Evolutionary conservation across 2,888 invertebrate genomes (phyloP).

Genomic region (Ennomos erosarius): DNA sequence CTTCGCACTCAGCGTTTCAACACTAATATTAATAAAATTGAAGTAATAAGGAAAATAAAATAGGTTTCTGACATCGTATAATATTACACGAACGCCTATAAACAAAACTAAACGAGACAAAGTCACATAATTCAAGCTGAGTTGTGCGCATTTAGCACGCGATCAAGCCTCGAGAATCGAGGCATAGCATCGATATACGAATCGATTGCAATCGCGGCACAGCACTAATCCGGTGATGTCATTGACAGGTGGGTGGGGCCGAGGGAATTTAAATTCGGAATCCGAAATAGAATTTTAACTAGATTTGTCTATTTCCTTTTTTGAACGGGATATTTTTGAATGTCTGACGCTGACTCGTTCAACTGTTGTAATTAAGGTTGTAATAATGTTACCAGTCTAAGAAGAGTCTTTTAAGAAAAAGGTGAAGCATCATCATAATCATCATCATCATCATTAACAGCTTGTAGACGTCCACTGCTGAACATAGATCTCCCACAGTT

Average conservation of each 20-base stretch:
- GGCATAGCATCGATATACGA: constrained; percentile 50
- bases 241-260: constrained; percentile 53
- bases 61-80: constrained; percentile 55
- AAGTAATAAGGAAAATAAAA: constrained; percentile 50
- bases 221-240: constrained; percentile 63
- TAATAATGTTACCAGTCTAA: constrained; percentile 9
- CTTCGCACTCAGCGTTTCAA: constrained; percentile 17
- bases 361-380: neutral
- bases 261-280: constrained; percentile 54
- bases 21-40: constrained; percentile 46
- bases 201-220: constrained; percentile 53
- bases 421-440: too few species aligned
- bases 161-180: constrained; percentile 62
- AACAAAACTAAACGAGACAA: constrained; percentile 76
- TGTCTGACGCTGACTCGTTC: constrained; percentile 18
- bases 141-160: constrained; percentile 76
- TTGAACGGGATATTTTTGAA: constrained; percentile 37
- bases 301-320: constrained; percentile 46
- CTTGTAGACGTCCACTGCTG: too few species aligned
- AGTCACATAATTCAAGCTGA: constrained; percentile 75
- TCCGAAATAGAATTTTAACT: constrained; percentile 43
- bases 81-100: constrained; percentile 68
- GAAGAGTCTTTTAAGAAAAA: constrained; percentile 1
- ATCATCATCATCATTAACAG: too few species aligned
- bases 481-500: too few species aligned